Evolutionary conservation across 2,888 invertebrate species (phyloP), one percentile per base, ranked within the genome.

Genomic region (Agrotis segetum): DNA sequence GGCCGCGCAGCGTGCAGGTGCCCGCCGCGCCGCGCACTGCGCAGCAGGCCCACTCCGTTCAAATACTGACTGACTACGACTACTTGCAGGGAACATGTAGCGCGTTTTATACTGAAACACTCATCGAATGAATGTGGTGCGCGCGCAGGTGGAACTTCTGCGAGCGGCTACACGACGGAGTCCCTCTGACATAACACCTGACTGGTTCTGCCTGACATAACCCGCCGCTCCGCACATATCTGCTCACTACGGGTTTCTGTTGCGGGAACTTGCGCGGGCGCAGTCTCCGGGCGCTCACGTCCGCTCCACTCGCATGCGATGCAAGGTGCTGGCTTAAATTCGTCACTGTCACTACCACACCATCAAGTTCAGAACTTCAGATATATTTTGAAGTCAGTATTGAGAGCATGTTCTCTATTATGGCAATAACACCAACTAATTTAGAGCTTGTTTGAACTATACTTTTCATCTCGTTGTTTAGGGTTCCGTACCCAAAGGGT

Each of bases 1-100:
- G 90, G 63, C 89, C 88, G 82, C 87, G 71, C 85, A 79, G 83
- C 87, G 87, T 83, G 87, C 89, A 89, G 89, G 90, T 88, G 89
- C 88, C 81, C 77, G 74, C 77, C 6, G 14, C 13, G n/a, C 47
- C 24, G 11, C 17, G 11, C 16, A 1, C 1, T 1, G 0, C 29
- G 3, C 82, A 77, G 58, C 63, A 77, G 62, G 11, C 6, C 55
- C 58, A 77, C 55, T 66, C n/a, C 6, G 47, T 19, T 21, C 61
- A n/a, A 44, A 7, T 1, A 17, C 9, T 17, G 17, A 34, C 29
- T 56, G 3, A 13, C 4, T 13, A 24, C 19, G 13, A 1, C 16
- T 19, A 44, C 29, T 13, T 17, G 3, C 14, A 11, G 17, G 6
- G 2, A 46, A 21, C 14, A 16, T 9, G 29, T 19, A 19, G 16